Base-by-base conservation (phyloP, 2,113 vertebrate species). In the Elgaria multicarinata region DNA sequence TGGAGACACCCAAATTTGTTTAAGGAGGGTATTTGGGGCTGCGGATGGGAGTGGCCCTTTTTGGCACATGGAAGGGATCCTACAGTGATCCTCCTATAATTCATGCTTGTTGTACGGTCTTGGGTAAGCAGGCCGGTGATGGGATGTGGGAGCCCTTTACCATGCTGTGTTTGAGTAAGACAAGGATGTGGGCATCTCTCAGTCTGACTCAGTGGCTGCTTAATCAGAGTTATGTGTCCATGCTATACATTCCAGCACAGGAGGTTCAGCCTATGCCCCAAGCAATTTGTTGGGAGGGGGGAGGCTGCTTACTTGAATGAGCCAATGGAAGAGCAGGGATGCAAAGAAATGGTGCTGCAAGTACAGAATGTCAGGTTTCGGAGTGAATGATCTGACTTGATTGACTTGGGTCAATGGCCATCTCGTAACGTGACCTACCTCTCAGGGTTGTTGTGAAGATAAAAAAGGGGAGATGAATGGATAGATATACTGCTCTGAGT, bases 141-240 rank as follows among this genome's bases (percentile, higher is more conserved):
- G 36, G 80, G 79, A 50, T 33, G 39, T 20, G 2, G 55, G 18
- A 66, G n/a, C 22, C 26, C 44, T 46, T 89, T 26, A 28, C 64
- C 22, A 20, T 77, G 78, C 12, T 8, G 16, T 67, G 55, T 82
- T 86, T 82, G 66, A 55, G 55, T 81, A 77, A 75, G 58, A 69
- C 69, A 46, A 83, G 85, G 89, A 87, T 83, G 72, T 44, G 71
- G 58, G 78, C 67, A 83, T 55, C 66, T 75, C 62, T 69, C 36
- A 83, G 2, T 75, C 78, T 87, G 90, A 90, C 79, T 87, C 85
- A 90, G 58, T n/a, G 55, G 44, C 79, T 55, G 72, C 58, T 76
- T 74, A 82, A 76, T 87, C 69, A 55, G 79, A 46, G 36, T 31
- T n/a, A 53, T 20, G 18, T 16, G 18, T 67, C 42, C 33, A 18